phyloP scores from a whole-genome alignment of 2,888 invertebrate genomes.

The Caenorhabditis sp. region DNA sequence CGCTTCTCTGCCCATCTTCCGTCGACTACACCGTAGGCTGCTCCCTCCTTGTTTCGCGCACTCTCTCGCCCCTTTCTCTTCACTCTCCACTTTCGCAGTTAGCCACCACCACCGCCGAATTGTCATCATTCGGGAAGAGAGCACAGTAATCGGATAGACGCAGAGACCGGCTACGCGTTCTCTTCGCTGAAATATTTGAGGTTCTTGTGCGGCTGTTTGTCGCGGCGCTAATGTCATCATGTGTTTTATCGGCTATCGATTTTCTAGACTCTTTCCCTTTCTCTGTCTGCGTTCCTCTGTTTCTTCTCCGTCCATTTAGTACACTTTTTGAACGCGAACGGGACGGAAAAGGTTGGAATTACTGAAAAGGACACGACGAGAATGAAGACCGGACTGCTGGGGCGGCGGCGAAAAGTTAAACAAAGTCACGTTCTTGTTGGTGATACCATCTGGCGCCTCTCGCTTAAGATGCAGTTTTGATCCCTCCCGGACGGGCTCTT shows the following conservation, averaged over 20 bases:
- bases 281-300: conserved; percentile 17
- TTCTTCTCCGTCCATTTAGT: neutral
- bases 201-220: conserved; percentile 1
- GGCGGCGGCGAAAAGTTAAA: neutral
- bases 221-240: conserved; percentile 23
- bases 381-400: too few relatives aligned
- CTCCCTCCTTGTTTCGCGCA: neutral
- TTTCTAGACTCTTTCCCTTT: conserved; percentile 1
- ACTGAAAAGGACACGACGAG: too few relatives aligned
- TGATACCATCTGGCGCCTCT: conserved; percentile 1
- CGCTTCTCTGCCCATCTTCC: neutral
- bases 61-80: neutral
- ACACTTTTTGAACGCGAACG: too few relatives aligned
- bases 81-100: conserved; percentile 4
- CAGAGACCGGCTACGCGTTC: conserved; percentile 37
- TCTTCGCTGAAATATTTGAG: conserved; percentile 22
- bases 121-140: conserved; percentile 29
- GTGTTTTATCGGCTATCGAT: conserved; percentile 35
- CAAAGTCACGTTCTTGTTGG: conserved; percentile 5
- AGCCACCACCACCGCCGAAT: conserved; percentile 20
- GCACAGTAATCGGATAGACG: neutral
- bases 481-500: neutral
- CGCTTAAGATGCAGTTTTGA: neutral
- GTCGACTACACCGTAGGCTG: conserved; percentile 32
- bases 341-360: neutral